phyloP scores from a whole-genome alignment of 2,113 vertebrate species.

The Oplegnathus fasciatus region DNA sequence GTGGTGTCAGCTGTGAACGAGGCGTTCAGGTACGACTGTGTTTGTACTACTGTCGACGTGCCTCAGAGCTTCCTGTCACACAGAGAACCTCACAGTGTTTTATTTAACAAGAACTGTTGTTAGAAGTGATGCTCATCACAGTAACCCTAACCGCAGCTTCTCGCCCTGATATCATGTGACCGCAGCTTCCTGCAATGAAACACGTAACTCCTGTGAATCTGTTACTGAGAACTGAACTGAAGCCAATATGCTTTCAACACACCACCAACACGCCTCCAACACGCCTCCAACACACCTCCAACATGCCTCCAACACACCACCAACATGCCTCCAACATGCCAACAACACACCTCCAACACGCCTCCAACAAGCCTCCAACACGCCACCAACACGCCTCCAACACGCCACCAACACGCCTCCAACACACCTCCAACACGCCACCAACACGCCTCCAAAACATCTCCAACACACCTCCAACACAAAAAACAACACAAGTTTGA shows the following conservation, averaged over 20 bases:
- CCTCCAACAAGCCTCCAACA: background rate
- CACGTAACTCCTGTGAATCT: background rate
- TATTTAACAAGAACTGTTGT: conserved; percentile 2
- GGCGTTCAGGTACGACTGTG: conserved; percentile 18
- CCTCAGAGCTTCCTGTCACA: background rate
- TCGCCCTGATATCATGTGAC: background rate
- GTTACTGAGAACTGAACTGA: background rate
- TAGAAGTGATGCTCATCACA: background rate
- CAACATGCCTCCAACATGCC: background rate
- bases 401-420: background rate
- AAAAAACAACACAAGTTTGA: too few species aligned
- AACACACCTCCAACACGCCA: background rate
- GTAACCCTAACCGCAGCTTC: too few species aligned
- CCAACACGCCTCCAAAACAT: background rate
- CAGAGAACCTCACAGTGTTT: background rate
- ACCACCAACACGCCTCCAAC: background rate
- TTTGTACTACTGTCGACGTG: background rate
- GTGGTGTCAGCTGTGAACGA: background rate
- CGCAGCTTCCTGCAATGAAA: background rate
- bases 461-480: background rate
- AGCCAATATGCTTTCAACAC: background rate
- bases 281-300: background rate
- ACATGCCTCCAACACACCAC: background rate
- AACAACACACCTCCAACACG: background rate
- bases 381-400: background rate